These are phyloP conservation scores for Odontocolon sp. DNA, from an alignment of 2,888 invertebrate genomes.

Conservation along the genomic window DNA sequence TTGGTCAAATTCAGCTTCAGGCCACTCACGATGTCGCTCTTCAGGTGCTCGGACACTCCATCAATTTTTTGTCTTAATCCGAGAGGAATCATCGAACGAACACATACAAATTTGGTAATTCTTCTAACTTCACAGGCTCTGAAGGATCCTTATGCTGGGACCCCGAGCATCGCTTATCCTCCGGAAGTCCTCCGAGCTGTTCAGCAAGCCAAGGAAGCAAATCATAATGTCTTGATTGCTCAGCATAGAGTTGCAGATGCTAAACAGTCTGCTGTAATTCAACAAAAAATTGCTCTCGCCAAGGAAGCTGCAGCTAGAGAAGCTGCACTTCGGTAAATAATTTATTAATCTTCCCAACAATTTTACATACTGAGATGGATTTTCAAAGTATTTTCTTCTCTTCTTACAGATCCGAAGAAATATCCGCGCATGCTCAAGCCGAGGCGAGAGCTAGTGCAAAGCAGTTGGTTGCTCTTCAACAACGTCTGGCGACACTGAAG, in stretches of 20 bases:
- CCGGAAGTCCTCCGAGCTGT: slow-evolving; percentile 88
- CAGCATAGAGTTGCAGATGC: slow-evolving; percentile 89
- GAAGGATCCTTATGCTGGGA: slow-evolving; percentile 70
- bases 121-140: slow-evolving; percentile 70
- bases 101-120: neutral
- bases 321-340: slow-evolving; percentile 73
- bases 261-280: slow-evolving; percentile 87
- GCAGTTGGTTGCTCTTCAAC: slow-evolving; percentile 85
- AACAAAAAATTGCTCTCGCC: slow-evolving; percentile 88
- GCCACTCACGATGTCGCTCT: slow-evolving; percentile 77
- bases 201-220: slow-evolving; percentile 88
- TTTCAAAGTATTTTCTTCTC: neutral
- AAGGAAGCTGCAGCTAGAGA: slow-evolving; percentile 86
- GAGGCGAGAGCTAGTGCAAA: slow-evolving; percentile 82
- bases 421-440: slow-evolving; percentile 74
- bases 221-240: slow-evolving; percentile 86
- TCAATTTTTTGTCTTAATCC: neutral
- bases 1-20: slow-evolving; percentile 76
- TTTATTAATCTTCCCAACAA: neutral
- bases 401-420: slow-evolving; percentile 75
- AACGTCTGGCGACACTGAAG: slow-evolving; percentile 87
- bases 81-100: neutral
- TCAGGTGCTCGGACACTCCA: slow-evolving; percentile 69
- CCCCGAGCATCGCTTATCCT: slow-evolving; percentile 81
- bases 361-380: neutral